Conservation (phyloP, 2,888 invertebrate genomes). For the Calliphora vomitoria region DNA sequence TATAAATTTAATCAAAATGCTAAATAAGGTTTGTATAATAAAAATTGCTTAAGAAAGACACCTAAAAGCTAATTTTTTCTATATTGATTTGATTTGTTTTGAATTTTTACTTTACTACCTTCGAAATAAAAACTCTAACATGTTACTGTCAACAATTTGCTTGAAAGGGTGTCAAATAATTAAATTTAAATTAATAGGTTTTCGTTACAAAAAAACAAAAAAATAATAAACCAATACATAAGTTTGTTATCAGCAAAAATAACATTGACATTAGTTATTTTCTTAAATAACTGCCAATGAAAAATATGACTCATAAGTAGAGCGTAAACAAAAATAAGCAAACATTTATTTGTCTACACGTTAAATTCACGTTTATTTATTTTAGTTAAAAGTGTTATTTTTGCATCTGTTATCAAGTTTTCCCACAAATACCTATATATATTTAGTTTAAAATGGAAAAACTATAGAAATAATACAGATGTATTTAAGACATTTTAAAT, state of each 20-base stretch:
- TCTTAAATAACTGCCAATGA: neutral
- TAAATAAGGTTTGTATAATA: no score
- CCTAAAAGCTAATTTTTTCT: no score
- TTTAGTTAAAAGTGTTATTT: neutral
- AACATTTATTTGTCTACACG: neutral
- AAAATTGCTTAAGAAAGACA: no score
- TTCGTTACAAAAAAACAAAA: neutral
- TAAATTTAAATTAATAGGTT: no score
- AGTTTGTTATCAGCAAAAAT: neutral
- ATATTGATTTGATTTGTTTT: no score
- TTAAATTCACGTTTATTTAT: slow-evolving; percentile 13
- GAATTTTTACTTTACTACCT: no score
- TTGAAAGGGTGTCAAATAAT: no score
- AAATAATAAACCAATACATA: neutral
- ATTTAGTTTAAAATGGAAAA: neutral
- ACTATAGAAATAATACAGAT: neutral
- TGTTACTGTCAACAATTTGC: no score
- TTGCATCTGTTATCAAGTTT: neutral
- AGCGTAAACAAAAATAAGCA: neutral
- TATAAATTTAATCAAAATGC: no score
- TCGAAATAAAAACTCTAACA: no score
- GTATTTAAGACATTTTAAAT: neutral
- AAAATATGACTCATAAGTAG: slow-evolving; percentile 9
- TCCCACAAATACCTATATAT: neutral
- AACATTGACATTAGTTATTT: neutral